Percentiles rank a stretch among this genome's conserved stretches.
These are phyloP conservation scores for Trachelus stipa DNA, from an alignment of 2,888 invertebrate species.

Conservation along the genomic window DNA sequence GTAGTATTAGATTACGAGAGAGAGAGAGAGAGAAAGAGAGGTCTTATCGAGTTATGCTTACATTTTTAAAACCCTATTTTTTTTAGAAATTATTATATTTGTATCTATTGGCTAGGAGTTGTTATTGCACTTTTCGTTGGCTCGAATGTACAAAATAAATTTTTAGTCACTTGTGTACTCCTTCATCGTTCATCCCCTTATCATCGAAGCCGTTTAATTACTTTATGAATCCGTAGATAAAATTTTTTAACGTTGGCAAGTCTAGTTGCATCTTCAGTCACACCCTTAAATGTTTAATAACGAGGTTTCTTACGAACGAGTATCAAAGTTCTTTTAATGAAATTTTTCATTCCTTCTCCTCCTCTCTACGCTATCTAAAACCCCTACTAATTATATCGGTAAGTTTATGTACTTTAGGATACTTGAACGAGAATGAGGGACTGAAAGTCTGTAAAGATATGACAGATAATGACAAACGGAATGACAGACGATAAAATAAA, in stretches of 20 bases:
- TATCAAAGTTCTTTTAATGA: neutral
- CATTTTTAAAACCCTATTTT: neutral
- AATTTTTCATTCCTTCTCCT: neutral
- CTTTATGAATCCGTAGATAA: neutral
- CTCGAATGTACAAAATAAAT: neutral
- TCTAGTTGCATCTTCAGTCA: neutral
- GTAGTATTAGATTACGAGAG: neutral
- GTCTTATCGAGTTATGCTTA: neutral
- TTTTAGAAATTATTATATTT: neutral
- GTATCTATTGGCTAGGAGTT: neutral
- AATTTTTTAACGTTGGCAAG: neutral
- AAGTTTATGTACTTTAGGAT: neutral
- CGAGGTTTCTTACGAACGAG: neutral
- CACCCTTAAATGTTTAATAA: neutral
- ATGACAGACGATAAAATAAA: neutral
- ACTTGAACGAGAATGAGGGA: neutral
- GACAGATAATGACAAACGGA: neutral
- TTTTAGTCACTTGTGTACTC: neutral
- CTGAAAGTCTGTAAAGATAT: neutral
- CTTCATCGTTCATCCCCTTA: neutral
- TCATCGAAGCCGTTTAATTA: neutral
- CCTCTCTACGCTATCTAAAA: neutral
- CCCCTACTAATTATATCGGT: neutral
- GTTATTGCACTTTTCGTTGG: neutral
- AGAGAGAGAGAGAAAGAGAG: neutral